Conservation (phyloP, 2,113 vertebrate species). For the Ammodytes dubius region DNA sequence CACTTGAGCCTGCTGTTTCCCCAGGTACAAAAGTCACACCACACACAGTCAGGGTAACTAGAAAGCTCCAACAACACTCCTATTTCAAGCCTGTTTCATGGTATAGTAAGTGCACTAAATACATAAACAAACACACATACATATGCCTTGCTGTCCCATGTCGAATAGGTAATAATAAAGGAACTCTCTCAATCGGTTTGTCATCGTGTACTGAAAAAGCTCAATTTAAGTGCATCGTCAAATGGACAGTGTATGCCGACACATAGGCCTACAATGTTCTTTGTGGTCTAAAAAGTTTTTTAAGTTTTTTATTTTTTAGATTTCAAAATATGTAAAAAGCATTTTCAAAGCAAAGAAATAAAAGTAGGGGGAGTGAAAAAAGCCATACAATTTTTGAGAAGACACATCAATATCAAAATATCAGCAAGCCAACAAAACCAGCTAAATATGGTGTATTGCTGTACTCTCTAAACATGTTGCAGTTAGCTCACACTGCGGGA, state of each 20-base stretch:
- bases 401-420: slow-evolving; percentile 80
- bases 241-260: slow-evolving; percentile 78
- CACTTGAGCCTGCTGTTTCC: slow-evolving; percentile 78
- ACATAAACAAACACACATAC: slow-evolving; percentile 82
- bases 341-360: slow-evolving; percentile 78
- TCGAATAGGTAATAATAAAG: slow-evolving; percentile 78
- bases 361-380: slow-evolving; percentile 67
- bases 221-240: slow-evolving; percentile 74
- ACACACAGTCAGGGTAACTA: slow-evolving; percentile 86
- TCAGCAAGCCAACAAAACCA: slow-evolving; percentile 83
- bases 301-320: slow-evolving; percentile 49
- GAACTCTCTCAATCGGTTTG: slow-evolving; percentile 76
- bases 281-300: slow-evolving; percentile 69
- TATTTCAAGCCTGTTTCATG: slow-evolving; percentile 88
- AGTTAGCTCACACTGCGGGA: slow-evolving; percentile 80
- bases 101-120: slow-evolving; percentile 87
- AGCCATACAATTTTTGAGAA: slow-evolving; percentile 74
- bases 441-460: slow-evolving; percentile 86
- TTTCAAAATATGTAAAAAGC: slow-evolving; percentile 70
- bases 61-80: slow-evolving; percentile 85
- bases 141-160: slow-evolving; percentile 77
- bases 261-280: slow-evolving; percentile 70
- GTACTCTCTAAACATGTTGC: slow-evolving; percentile 83
- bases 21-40: slow-evolving; percentile 85
- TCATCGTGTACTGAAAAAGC: slow-evolving; percentile 78